These are phyloP conservation scores for Cygnus olor DNA, from an alignment of 2,797 vertebrate genomes.

Conservation along the genomic window DNA sequence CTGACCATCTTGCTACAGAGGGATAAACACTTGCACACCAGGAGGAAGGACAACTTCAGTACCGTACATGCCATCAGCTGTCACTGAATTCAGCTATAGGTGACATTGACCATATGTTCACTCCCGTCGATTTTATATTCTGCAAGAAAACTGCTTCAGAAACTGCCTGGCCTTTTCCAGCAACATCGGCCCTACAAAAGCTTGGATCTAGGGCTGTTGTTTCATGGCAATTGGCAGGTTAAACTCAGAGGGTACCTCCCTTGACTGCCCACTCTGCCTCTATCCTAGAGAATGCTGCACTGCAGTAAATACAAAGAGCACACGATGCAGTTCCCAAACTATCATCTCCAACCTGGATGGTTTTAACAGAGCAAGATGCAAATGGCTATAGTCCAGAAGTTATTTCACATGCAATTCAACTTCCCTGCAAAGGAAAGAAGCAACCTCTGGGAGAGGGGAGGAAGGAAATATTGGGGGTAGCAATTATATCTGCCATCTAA, in stretches of 20 bases:
- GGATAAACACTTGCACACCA: not conserved
- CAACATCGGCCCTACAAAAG: not conserved
- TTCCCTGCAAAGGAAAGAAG: slow-evolving; percentile 2
- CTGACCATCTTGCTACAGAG: not conserved
- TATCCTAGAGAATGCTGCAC: not conserved
- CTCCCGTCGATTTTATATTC: not conserved
- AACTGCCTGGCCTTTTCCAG: not conserved
- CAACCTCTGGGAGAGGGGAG: not conserved
- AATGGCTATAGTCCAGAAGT: not conserved
- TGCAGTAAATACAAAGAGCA: not conserved
- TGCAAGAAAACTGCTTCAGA: not conserved
- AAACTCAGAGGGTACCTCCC: not conserved
- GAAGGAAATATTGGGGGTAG: not conserved
- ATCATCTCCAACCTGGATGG: not conserved
- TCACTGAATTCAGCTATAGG: not conserved
- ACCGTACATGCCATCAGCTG: accelerated
- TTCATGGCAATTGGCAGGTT: not conserved
- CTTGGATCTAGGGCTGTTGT: not conserved
- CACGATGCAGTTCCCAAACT: not conserved
- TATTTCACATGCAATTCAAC: not conserved
- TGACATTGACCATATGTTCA: not conserved
- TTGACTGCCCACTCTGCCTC: accelerated
- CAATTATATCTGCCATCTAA: not conserved
- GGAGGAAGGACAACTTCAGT: not conserved
- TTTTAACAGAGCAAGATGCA: not conserved